Conservation (phyloP, 1,140 invertebrate species). For the Solenopsis invicta region DNA sequence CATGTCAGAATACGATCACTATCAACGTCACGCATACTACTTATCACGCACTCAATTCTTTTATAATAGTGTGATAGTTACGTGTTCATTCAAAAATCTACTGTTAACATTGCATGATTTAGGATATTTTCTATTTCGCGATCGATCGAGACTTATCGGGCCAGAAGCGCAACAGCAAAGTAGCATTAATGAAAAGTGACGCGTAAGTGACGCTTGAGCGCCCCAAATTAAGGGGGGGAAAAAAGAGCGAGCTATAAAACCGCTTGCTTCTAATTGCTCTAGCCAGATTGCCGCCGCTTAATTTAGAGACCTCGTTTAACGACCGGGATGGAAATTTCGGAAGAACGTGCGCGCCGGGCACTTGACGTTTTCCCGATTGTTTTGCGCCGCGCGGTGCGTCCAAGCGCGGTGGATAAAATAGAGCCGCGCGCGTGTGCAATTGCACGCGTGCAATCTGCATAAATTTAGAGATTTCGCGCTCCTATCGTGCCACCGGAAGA, state of each 20-base stretch:
- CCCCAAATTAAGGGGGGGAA: neutral
- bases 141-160: neutral
- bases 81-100: neutral
- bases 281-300: constrained; percentile 23
- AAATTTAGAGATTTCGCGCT: constrained; percentile 55
- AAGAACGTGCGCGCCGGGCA: constrained; percentile 9
- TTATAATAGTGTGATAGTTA: neutral
- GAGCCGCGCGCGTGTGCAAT: neutral
- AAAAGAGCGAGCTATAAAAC: constrained; percentile 31
- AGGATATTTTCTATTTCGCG: neutral
- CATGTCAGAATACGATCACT: neutral
- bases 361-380: constrained; percentile 40
- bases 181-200: constrained; percentile 1
- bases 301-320: constrained; percentile 39
- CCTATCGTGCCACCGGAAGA: constrained; percentile 24
- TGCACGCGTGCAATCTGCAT: constrained; percentile 38
- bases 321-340: constrained; percentile 19
- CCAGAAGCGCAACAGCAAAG: neutral
- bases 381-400: neutral
- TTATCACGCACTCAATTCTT: neutral
- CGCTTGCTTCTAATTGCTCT: constrained; percentile 27
- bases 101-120: neutral
- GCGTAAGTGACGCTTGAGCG: neutral
- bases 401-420: constrained; percentile 4
- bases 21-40: neutral